These are phyloP conservation scores for Pterocles gutturalis DNA, from an alignment of 2,113 vertebrate genomes.

Conservation along the genomic window DNA sequence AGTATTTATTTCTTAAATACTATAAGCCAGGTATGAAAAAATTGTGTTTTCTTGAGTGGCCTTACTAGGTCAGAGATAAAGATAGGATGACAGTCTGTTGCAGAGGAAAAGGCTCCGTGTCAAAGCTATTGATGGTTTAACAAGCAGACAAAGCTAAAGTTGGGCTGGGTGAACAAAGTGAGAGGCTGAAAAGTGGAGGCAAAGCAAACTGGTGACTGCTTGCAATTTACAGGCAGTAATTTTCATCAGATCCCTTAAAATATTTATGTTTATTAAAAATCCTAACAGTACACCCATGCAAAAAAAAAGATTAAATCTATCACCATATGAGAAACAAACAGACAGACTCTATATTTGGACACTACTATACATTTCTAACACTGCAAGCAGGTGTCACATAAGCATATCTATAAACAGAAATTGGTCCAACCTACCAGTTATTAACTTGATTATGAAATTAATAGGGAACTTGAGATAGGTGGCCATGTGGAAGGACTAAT, in stretches of 20 bases:
- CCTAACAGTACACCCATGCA: not conserved
- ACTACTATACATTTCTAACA: not conserved
- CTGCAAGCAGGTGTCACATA: not conserved
- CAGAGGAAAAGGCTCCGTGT: not conserved
- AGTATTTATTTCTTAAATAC: too few species aligned
- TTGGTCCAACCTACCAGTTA: rapidly evolving
- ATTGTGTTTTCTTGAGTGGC: not conserved
- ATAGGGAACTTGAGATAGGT: not conserved
- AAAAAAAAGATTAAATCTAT: not conserved
- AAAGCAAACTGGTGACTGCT: not conserved
- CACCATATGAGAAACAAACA: not conserved
- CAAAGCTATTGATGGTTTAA: not conserved
- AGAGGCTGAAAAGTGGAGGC: not conserved
- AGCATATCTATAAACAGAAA: not conserved
- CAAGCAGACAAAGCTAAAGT: not conserved
- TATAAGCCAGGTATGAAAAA: not conserved
- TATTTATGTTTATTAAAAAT: not conserved
- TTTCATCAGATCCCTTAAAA: not conserved
- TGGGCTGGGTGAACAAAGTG: not conserved
- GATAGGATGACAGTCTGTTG: not conserved
- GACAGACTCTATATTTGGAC: not conserved
- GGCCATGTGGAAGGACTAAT: not conserved
- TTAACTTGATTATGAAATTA: not conserved
- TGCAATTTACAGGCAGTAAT: not conserved
- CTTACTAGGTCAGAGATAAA: not conserved